Percentiles rank a stretch among this genome's conserved stretches.
These are phyloP conservation scores for Salpingus planirostris DNA, from an alignment of 2,888 invertebrate species.

Conservation along the genomic window DNA sequence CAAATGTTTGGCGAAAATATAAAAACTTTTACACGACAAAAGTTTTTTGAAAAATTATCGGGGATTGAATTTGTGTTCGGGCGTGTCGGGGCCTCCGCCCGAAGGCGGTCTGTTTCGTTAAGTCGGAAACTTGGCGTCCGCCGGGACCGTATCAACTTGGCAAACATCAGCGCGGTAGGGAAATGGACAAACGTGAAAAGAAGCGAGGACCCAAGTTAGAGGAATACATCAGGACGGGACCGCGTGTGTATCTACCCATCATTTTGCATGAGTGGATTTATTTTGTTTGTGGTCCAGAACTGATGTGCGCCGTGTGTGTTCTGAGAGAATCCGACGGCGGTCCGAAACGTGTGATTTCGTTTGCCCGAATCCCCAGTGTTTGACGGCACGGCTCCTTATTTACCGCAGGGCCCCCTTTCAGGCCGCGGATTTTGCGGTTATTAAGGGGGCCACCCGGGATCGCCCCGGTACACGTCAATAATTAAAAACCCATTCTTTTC, in stretches of 20 bases:
- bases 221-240: conserved; percentile 16
- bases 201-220: conserved; percentile 17
- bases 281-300: conserved; percentile 33
- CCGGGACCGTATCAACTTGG: conserved; percentile 36
- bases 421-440: too few relatives aligned
- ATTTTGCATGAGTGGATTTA: conserved; percentile 38
- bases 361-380: conserved; percentile 25
- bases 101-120: conserved; percentile 30
- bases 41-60: conserved; percentile 39
- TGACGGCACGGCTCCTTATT: too few relatives aligned
- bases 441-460: too few relatives aligned
- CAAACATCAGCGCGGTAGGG: conserved; percentile 35
- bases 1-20: conserved; percentile 36
- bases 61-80: conserved; percentile 35
- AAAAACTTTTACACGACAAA: conserved; percentile 37
- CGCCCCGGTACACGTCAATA: too few relatives aligned
- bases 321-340: conserved; percentile 21
- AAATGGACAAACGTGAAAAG: conserved; percentile 31
- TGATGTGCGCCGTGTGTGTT: too few relatives aligned
- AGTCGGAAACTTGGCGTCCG: conserved; percentile 34
- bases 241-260: conserved; percentile 26
- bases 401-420: too few relatives aligned
- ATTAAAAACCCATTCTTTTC: too few relatives aligned
- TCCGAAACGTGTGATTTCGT: conserved; percentile 35
- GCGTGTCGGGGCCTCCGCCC: conserved; percentile 10